Conservation (phyloP, 92 coral and sea anemone species). For the Paragorgia papillata region DNA sequence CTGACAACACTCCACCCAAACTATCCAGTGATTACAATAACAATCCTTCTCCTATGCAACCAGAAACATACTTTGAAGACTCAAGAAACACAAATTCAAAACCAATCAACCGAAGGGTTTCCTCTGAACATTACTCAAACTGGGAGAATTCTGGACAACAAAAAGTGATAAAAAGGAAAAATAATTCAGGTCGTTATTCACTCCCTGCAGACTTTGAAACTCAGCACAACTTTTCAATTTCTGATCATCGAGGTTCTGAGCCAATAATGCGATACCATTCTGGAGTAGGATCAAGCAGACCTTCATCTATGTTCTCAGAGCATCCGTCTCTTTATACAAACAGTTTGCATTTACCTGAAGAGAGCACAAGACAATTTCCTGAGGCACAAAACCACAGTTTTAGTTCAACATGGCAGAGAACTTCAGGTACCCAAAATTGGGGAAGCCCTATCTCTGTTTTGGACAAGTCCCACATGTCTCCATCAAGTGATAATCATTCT, state of each 20-base stretch:
- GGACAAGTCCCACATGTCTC: neutral
- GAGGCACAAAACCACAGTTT: neutral
- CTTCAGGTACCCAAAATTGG: neutral
- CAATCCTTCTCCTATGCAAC: conserved; percentile 18
- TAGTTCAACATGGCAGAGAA: neutral
- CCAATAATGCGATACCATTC: neutral
- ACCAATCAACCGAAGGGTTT: no score
- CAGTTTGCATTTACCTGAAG: neutral
- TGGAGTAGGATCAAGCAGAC: neutral
- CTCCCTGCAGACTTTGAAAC: conserved; percentile 34
- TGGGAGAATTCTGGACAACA: neutral
- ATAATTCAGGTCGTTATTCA: conserved; percentile 6
- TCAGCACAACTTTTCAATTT: neutral
- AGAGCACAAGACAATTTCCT: neutral
- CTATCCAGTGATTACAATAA: conserved; percentile 25
- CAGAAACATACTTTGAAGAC: conserved; percentile 4
- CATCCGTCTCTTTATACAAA: neutral
- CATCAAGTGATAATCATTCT: neutral
- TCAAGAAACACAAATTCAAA: no score
- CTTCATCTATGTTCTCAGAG: neutral
- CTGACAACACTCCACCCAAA: neutral
- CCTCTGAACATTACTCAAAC: neutral
- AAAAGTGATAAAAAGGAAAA: neutral
- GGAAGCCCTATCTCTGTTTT: neutral
- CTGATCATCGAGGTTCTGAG: neutral